These are phyloP conservation scores for Solea solea DNA, from an alignment of 2,113 vertebrate species.

Conservation along the genomic window DNA sequence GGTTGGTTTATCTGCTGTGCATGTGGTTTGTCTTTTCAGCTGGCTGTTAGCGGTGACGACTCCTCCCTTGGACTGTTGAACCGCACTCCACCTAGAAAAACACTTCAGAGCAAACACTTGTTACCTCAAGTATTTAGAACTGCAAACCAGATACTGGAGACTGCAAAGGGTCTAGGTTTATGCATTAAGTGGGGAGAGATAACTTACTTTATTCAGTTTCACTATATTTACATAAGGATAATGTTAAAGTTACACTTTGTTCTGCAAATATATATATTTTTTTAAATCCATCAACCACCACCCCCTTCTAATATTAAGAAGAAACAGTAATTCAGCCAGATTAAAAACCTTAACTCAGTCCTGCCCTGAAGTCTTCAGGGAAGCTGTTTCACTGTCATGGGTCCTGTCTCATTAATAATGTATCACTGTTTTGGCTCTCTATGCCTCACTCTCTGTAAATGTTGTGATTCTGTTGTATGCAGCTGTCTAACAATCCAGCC, in stretches of 20 bases:
- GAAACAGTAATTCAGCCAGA: too few relatives aligned
- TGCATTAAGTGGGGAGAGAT: not conserved
- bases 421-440: not conserved
- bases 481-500: not conserved
- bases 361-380: too few relatives aligned
- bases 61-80: constrained; percentile 4
- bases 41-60: constrained; percentile 1
- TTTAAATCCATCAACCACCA: too few relatives aligned
- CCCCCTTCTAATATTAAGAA: too few relatives aligned
- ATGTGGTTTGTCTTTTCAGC: constrained; percentile 18
- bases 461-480: not conserved
- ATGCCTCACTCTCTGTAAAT: not conserved
- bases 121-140: not conserved
- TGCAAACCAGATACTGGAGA: not conserved
- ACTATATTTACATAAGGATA: not conserved
- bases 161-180: not conserved
- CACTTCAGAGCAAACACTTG: constrained; percentile 1
- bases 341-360: too few relatives aligned
- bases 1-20: not conserved
- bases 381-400: too few relatives aligned
- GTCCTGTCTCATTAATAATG: not conserved
- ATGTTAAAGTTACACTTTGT: not conserved
- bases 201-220: too few relatives aligned
- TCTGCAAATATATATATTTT: too few relatives aligned
- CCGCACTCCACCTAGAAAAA: constrained; percentile 17